These are phyloP conservation scores for Semotilus atromaculatus DNA, from an alignment of 2,797 vertebrate genomes.

Conservation along the genomic window DNA sequence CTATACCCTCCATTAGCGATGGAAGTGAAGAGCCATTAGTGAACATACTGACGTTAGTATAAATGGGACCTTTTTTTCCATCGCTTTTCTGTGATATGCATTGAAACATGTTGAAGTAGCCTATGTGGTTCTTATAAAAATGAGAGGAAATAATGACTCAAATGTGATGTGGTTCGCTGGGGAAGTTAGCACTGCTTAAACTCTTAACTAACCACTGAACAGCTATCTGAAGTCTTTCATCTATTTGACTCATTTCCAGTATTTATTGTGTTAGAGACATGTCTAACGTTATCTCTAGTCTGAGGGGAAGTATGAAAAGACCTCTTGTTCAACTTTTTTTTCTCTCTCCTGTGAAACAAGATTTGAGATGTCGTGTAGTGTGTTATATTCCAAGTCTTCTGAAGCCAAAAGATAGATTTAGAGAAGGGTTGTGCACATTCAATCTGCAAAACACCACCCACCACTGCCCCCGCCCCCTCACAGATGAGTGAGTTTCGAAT, in stretches of 20 bases:
- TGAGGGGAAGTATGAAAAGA: background rate
- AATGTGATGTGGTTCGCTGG: conserved; percentile 12
- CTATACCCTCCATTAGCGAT: conserved; percentile 34
- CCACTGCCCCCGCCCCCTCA: too few relatives aligned
- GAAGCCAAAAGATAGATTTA: background rate
- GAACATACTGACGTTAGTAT: background rate
- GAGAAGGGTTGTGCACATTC: background rate
- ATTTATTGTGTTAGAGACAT: background rate
- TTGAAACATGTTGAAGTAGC: background rate
- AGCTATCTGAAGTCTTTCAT: background rate
- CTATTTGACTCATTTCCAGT: background rate
- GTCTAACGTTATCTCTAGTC: background rate
- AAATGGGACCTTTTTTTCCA: background rate
- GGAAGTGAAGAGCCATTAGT: conserved; percentile 5
- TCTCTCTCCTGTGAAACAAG: background rate
- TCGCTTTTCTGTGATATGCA: background rate
- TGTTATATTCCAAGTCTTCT: background rate
- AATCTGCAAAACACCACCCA: background rate
- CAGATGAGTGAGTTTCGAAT: background rate
- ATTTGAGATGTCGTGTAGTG: background rate
- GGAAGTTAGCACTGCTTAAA: conserved; percentile 10
- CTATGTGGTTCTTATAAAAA: conserved; percentile 4
- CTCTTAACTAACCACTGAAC: background rate
- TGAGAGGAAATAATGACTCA: conserved; percentile 37
- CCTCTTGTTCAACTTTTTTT: background rate